phyloP scores from a whole-genome alignment of 2,797 vertebrate genomes.

The Zenarchopterus dispar region DNA sequence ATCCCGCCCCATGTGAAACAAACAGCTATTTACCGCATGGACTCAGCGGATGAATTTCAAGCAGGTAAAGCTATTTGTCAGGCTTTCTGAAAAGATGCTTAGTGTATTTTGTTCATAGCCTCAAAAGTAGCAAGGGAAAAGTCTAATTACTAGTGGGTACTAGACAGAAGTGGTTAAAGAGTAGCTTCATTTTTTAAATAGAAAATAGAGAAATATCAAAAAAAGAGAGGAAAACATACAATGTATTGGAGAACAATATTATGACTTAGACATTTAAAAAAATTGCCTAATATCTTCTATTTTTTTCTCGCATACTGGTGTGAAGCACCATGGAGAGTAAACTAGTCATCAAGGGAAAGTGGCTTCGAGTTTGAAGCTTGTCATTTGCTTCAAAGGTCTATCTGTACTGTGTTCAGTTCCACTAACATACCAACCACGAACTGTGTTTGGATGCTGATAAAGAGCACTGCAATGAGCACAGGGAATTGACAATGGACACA shows the following conservation, averaged over 20 bases:
- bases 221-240: not conserved
- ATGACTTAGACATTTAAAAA: not conserved
- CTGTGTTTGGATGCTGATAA: constrained; percentile 56
- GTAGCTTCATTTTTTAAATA: constrained; percentile 17
- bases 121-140: constrained; percentile 9
- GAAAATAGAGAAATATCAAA: not conserved
- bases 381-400: constrained; percentile 63
- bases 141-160: constrained; percentile 5
- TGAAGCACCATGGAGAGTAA: constrained; percentile 19
- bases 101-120: constrained; percentile 7
- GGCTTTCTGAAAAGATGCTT: constrained; percentile 27
- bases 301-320: constrained; percentile 10
- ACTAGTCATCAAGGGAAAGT: constrained; percentile 27
- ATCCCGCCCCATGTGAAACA: constrained; percentile 63
- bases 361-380: constrained; percentile 44
- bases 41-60: constrained; percentile 47
- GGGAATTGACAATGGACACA: constrained; percentile 48
- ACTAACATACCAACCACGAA: constrained; percentile 56
- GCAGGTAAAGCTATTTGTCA: constrained; percentile 42
- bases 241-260: not conserved
- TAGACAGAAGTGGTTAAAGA: constrained; percentile 1
- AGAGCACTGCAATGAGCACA: constrained; percentile 37
- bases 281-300: not conserved
- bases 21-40: constrained; percentile 56
- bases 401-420: constrained; percentile 55